Evolutionary conservation across 2,797 vertebrate species (phyloP).

Genomic region (Mormyrus proboscirostris): DNA sequence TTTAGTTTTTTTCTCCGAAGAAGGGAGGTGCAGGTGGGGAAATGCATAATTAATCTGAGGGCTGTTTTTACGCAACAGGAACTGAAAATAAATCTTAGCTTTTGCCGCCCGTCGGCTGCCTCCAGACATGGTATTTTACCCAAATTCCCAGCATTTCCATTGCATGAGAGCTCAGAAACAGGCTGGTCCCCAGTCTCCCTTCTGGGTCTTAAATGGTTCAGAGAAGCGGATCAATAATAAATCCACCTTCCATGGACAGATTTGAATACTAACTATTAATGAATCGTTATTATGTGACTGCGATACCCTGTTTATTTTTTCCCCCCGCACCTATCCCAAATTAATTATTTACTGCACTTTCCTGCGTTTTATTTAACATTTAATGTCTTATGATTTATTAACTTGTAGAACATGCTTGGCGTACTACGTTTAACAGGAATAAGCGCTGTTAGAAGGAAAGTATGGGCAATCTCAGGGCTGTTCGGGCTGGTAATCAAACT

Average conservation of each 20-base stretch:
- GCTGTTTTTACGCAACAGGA: not conserved
- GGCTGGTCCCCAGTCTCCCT: slow-evolving; percentile 21
- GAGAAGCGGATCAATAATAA: slow-evolving; percentile 42
- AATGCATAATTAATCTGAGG: not conserved
- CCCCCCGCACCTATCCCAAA: slow-evolving; percentile 46
- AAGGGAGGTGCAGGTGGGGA: not conserved
- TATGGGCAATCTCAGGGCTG: slow-evolving; percentile 49
- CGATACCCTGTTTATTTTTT: slow-evolving; percentile 54
- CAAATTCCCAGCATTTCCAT: slow-evolving; percentile 21
- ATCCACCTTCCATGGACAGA: slow-evolving; percentile 50
- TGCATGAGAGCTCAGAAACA: not conserved
- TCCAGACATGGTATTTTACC: not conserved
- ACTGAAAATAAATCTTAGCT: slow-evolving; percentile 1
- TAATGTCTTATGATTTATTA: slow-evolving; percentile 61
- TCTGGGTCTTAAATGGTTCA: slow-evolving; percentile 31
- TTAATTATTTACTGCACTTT: slow-evolving; percentile 54
- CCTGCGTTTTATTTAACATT: slow-evolving; percentile 61
- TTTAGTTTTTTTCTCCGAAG: not conserved
- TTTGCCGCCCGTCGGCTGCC: not conserved
- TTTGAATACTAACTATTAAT: slow-evolving; percentile 58
- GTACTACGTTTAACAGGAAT: slow-evolving; percentile 42
- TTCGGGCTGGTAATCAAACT: slow-evolving; percentile 41
- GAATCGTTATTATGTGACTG: slow-evolving; percentile 47
- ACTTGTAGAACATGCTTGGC: slow-evolving; percentile 49
- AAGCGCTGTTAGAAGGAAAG: slow-evolving; percentile 47